phyloP scores from a whole-genome alignment of 2,888 invertebrate species.

The Mythimna pallens region DNA sequence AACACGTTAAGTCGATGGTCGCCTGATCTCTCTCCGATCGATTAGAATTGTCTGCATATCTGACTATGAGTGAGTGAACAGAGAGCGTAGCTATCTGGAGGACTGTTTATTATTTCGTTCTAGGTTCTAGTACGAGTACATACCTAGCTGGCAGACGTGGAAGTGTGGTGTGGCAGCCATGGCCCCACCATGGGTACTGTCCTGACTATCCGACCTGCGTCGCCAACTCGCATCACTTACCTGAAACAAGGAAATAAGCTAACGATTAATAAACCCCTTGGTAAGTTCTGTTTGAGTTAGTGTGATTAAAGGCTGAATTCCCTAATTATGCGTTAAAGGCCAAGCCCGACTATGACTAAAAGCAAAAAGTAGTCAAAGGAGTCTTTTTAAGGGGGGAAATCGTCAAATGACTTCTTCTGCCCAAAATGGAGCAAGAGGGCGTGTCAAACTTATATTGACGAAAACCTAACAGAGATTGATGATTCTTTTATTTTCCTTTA shows the following conservation, averaged over 20 bases:
- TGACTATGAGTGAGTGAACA: background rate
- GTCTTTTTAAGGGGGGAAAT: background rate
- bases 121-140: conserved; percentile 50
- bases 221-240: conserved; percentile 72
- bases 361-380: background rate
- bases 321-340: background rate
- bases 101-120: background rate
- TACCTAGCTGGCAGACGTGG: conserved; percentile 72
- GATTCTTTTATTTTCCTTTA: too few species aligned
- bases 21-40: background rate
- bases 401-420: too few species aligned
- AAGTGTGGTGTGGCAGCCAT: conserved; percentile 62
- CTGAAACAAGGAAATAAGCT: conserved; percentile 68
- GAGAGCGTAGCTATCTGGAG: background rate
- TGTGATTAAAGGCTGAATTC: background rate
- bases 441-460: too few species aligned
- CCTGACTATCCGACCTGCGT: conserved; percentile 31
- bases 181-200: conserved; percentile 17
- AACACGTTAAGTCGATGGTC: too few species aligned
- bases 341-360: background rate
- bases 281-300: background rate
- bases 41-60: background rate
- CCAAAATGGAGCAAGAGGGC: too few species aligned
- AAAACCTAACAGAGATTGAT: too few species aligned
- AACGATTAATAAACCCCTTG: background rate